Conservation (phyloP, 2,797 vertebrate species). For the Dryobates pubescens region DNA sequence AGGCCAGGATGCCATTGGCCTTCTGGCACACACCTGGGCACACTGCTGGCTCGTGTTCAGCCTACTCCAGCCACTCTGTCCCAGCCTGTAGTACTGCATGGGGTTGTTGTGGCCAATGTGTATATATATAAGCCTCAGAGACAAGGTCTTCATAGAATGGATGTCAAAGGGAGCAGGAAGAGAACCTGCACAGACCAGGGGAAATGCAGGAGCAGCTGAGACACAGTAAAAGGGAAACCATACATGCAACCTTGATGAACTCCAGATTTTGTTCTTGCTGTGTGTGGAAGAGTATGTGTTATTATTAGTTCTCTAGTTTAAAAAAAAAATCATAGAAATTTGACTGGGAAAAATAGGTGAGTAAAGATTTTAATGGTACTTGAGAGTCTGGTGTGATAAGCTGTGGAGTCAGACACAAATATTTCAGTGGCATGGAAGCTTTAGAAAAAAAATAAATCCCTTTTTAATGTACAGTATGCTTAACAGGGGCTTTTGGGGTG, state of each 20-base stretch:
- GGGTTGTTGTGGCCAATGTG: too few relatives aligned
- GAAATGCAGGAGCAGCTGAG: background rate
- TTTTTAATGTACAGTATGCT: background rate
- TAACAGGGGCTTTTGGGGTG: accelerated
- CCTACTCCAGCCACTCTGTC: too few relatives aligned
- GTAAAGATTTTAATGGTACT: background rate
- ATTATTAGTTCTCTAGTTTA: background rate
- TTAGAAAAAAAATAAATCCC: background rate
- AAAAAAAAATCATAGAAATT: background rate
- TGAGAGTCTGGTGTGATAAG: background rate
- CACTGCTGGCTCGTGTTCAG: too few relatives aligned
- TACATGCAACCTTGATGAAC: background rate
- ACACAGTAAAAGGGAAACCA: background rate
- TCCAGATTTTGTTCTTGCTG: background rate
- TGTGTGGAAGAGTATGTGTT: background rate
- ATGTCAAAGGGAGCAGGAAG: accelerated
- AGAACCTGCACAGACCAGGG: background rate
- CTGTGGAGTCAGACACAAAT: background rate
- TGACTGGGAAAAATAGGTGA: background rate
- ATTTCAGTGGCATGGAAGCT: background rate
- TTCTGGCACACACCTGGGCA: too few relatives aligned
- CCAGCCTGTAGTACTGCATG: too few relatives aligned
- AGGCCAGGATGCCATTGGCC: too few relatives aligned
- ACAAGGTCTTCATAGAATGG: background rate
- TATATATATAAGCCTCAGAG: background rate